Evolutionary conservation across 2,888 invertebrate species (phyloP).

Genomic region (Drosophila tanythrix): DNA sequence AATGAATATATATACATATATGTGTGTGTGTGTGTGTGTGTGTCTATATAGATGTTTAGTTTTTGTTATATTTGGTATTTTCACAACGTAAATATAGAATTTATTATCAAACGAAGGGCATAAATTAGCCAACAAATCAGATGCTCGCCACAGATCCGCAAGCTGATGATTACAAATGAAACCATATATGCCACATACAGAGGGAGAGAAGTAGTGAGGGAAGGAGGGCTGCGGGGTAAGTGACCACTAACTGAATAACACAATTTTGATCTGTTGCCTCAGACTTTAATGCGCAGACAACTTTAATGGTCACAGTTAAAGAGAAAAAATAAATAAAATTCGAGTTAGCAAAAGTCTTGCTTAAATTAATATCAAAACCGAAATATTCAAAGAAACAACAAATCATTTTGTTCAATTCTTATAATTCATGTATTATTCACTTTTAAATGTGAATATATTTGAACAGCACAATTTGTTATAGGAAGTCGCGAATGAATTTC

Average conservation of each 20-base stretch:
- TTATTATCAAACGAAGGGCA: constrained; percentile 77
- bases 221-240: not conserved
- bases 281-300: not conserved
- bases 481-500: constrained; percentile 33
- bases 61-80: constrained; percentile 59
- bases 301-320: not conserved
- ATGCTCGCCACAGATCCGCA: constrained; percentile 29
- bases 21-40: constrained; percentile 1
- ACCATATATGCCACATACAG: constrained; percentile 14
- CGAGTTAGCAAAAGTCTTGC: not conserved
- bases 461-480: not conserved
- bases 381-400: too few relatives aligned
- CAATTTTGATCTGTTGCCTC: not conserved
- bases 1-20: constrained; percentile 27
- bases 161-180: constrained; percentile 58
- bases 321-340: not conserved
- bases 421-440: not conserved
- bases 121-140: constrained; percentile 77
- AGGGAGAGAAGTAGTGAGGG: not conserved
- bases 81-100: constrained; percentile 75
- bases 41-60: constrained; percentile 7
- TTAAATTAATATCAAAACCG: not conserved
- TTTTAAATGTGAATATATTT: not conserved
- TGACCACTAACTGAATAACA: constrained; percentile 23
- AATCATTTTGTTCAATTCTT: not conserved